Evolutionary conservation across 2,113 vertebrate species (phyloP).

Genomic region (Phainopepla nitens): DNA sequence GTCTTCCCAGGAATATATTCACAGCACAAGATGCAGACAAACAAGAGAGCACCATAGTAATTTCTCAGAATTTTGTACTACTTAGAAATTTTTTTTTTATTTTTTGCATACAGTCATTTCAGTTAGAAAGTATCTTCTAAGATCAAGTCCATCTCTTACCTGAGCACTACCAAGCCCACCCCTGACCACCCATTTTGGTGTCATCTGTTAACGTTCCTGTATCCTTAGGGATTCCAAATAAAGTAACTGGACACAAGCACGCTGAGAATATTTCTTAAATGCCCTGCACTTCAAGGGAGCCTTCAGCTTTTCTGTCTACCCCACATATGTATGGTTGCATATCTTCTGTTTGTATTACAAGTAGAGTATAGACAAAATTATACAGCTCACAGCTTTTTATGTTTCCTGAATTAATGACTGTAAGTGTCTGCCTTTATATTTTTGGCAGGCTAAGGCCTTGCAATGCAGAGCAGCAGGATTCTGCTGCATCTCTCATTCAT

Average conservation of each 20-base stretch:
- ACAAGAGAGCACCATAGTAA: not conserved
- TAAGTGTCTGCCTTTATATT: not conserved
- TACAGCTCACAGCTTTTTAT: not conserved
- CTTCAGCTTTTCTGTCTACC: not conserved
- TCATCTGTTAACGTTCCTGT: not conserved
- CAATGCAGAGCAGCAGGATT: not conserved
- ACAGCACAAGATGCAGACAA: not conserved
- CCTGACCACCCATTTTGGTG: fast-evolving
- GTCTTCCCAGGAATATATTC: not conserved
- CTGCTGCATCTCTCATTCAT: not conserved
- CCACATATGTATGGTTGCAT: not conserved
- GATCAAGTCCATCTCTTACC: not conserved
- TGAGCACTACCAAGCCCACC: not conserved
- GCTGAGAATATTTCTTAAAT: not conserved
- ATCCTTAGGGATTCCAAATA: not conserved
- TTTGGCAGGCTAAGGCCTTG: not conserved
- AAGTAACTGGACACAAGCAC: not conserved
- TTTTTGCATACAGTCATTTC: not conserved
- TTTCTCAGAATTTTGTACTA: not conserved
- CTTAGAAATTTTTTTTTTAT: not conserved
- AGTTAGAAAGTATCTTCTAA: not conserved
- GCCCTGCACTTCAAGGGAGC: not conserved
- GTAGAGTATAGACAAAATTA: not conserved
- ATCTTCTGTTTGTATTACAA: not conserved
- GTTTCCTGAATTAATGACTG: not conserved